These are phyloP conservation scores for Synergus gifuensis DNA, from an alignment of 2,888 invertebrate species.

Conservation along the genomic window DNA sequence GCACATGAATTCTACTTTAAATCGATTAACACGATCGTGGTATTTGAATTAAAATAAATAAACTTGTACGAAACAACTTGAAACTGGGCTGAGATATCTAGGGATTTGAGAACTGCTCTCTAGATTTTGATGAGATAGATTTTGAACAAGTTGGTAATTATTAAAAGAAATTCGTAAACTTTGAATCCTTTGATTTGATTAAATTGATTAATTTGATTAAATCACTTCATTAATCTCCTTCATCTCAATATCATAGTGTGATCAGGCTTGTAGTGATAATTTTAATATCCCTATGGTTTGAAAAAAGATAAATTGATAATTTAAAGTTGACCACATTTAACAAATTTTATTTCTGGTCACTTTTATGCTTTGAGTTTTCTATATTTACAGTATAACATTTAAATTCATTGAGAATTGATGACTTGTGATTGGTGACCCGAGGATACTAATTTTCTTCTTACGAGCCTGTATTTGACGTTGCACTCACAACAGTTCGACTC, in stretches of 20 bases:
- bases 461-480: conserved; percentile 15
- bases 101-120: too few relatives aligned
- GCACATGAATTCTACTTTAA: neutral
- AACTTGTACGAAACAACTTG: neutral
- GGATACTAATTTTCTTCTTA: conserved; percentile 5
- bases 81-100: neutral
- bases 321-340: too few relatives aligned
- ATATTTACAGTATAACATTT: too few relatives aligned
- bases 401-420: neutral
- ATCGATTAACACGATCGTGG: neutral
- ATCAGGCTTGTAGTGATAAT: neutral
- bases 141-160: neutral
- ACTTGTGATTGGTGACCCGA: neutral
- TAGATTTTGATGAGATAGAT: neutral
- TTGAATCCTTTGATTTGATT: neutral
- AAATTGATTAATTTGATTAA: neutral
- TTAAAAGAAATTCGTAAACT: neutral
- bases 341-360: too few relatives aligned
- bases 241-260: neutral
- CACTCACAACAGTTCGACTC: conserved; percentile 31
- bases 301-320: neutral
- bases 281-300: neutral
- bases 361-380: too few relatives aligned
- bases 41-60: neutral
- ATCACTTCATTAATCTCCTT: neutral